Evolutionary conservation across 2,797 vertebrate genomes (phyloP).

Genomic region (Lithobates pipiens): DNA sequence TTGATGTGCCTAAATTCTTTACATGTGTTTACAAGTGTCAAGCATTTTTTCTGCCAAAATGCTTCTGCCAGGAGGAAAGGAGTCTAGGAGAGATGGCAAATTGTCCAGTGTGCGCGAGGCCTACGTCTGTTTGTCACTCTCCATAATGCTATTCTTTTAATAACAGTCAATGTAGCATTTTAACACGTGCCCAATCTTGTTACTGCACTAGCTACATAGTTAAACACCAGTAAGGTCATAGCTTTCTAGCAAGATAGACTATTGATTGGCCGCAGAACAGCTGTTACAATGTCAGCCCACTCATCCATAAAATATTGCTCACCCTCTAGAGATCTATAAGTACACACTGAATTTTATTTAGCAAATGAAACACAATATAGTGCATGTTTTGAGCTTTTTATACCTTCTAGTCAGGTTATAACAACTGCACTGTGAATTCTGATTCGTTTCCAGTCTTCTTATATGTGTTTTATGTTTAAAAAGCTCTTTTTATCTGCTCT

Average conservation of each 20-base stretch:
- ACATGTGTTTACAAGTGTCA: too few species aligned
- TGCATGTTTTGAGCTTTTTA: neutral
- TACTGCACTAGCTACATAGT: slow-evolving; percentile 33
- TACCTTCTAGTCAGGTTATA: slow-evolving; percentile 5
- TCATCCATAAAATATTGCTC: slow-evolving; percentile 56
- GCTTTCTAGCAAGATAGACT: slow-evolving; percentile 45
- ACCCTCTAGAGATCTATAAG: slow-evolving; percentile 28
- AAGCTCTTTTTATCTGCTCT: neutral
- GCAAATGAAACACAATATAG: slow-evolving; percentile 28
- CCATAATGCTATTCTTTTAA: neutral
- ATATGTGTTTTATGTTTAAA: slow-evolving; percentile 15
- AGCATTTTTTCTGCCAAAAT: too few species aligned
- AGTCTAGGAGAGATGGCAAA: too few species aligned
- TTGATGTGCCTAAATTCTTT: too few species aligned
- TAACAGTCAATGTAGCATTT: slow-evolving; percentile 23
- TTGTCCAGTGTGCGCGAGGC: too few species aligned
- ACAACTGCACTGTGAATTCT: neutral
- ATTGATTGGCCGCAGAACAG: slow-evolving; percentile 56
- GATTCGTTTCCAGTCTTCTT: neutral
- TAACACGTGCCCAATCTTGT: slow-evolving; percentile 19
- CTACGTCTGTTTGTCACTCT: too few species aligned
- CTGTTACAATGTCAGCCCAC: slow-evolving; percentile 48
- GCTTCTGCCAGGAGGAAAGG: too few species aligned
- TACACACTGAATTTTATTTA: slow-evolving; percentile 34
- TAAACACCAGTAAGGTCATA: slow-evolving; percentile 56